Base-by-base conservation (phyloP, 1,140 invertebrate species). In the Magallana ariakensis region DNA sequence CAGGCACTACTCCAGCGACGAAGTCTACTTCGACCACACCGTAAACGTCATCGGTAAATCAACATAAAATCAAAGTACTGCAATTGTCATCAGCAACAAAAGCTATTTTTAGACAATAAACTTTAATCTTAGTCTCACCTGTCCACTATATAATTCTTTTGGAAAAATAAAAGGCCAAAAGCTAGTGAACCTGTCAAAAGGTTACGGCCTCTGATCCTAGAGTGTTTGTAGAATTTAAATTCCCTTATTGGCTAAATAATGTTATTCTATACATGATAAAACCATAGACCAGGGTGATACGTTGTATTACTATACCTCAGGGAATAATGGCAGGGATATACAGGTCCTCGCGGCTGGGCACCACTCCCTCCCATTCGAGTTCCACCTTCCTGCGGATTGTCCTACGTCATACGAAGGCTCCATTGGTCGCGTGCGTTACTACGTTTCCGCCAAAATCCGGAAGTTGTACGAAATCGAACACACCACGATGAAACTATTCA, bases 381-480 rank as follows among this genome's bases (percentile, higher is more conserved):
- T 95, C 87, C 92, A 92, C 19, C 92, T 95, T n/a, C 95, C 95
- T n/a, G 90, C 90, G 1, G 93, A 93, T 80, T 91, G 95, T 26
- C 95, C 95, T 0, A 94, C 95, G 1, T 95, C 94, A 3, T 95
- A 95, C 90, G 93, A 94, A 85, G 94, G 94, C 22, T 87, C 92
- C 0, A 90, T 92, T 85, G 95, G 95, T 13, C 93, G 94, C 60
- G 93, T 95, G 4, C 89, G 94, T 9, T 95, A 95, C 90, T 93
- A 91, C 66, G 93, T 93, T 19, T 93, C 94, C 66, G 94, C 93
- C 13, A 93, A 91, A 9, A 91, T 95, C 10, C 93, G 95, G 86
- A 92, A 94, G 66, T 92, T 92, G 1, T 93, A 92, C 87, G 92
- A 92, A 58, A 92, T 93, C 85, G 93, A 93, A 80, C 90, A 93